phyloP scores from a whole-genome alignment of 2,888 invertebrate genomes.

The Autographa pulchrina region DNA sequence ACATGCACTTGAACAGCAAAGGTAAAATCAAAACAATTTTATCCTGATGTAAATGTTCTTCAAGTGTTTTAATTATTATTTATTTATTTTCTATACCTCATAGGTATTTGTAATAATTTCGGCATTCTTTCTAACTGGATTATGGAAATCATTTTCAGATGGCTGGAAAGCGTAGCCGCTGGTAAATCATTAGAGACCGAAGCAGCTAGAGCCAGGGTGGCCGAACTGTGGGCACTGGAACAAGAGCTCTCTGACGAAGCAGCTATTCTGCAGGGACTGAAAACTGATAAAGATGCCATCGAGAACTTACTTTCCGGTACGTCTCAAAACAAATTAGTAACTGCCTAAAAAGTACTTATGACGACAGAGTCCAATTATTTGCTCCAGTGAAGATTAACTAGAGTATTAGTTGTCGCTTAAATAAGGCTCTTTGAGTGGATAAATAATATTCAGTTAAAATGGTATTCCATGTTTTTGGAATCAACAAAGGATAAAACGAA shows the following conservation, averaged over 20 bases:
- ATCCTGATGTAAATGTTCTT: too few species aligned
- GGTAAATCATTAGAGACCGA: slow-evolving; percentile 90
- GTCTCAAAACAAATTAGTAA: background rate
- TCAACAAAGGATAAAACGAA: too few species aligned
- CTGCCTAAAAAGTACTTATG: too few species aligned
- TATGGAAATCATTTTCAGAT: slow-evolving; percentile 87
- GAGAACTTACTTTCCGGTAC: slow-evolving; percentile 83
- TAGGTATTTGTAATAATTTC: too few species aligned
- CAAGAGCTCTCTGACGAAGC: slow-evolving; percentile 87
- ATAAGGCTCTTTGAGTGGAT: too few species aligned
- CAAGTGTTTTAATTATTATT: too few species aligned
- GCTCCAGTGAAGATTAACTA: too few species aligned
- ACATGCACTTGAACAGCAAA: slow-evolving; percentile 85
- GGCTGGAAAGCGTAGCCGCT: slow-evolving; percentile 93
- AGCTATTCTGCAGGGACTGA: slow-evolving; percentile 83
- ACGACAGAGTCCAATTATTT: too few species aligned
- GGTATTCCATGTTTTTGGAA: too few species aligned
- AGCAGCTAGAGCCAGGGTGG: slow-evolving; percentile 84
- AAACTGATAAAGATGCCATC: slow-evolving; percentile 85
- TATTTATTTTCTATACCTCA: background rate
- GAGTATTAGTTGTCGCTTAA: too few species aligned
- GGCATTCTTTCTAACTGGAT: background rate
- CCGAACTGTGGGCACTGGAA: slow-evolving; percentile 86
- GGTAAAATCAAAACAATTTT: slow-evolving; percentile 63
- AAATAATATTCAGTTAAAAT: too few species aligned